phyloP scores from a whole-genome alignment of 2,888 invertebrate species.

The Campoplex nolae region DNA sequence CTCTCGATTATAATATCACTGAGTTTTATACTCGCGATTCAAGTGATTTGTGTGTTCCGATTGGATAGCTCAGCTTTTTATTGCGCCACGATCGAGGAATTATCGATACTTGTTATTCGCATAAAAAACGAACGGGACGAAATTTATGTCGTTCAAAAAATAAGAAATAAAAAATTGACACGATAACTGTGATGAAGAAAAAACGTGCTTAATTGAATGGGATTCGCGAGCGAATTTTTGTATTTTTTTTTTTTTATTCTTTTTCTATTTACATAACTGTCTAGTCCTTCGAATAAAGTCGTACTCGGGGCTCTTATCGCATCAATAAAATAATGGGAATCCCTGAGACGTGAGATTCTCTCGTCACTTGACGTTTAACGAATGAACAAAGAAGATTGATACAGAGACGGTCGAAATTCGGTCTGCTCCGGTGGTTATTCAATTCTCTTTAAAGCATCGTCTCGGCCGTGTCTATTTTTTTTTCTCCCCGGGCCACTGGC shows the following conservation, averaged over 20 bases:
- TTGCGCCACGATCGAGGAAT: not conserved
- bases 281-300: too few species aligned
- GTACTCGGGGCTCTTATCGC: not conserved
- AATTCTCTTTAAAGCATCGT: slow-evolving; percentile 54
- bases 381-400: slow-evolving; percentile 19
- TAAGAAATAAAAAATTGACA: not conserved
- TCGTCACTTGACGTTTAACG: slow-evolving; percentile 51
- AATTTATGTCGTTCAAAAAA: slow-evolving; percentile 13
- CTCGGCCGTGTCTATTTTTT: slow-evolving; percentile 39
- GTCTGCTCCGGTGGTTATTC: slow-evolving; percentile 41
- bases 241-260: too few species aligned
- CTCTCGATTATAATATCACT: slow-evolving; percentile 39
- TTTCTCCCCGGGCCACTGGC: slow-evolving; percentile 26
- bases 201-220: not conserved
- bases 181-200: not conserved
- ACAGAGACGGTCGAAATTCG: slow-evolving; percentile 22
- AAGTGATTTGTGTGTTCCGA: slow-evolving; percentile 46
- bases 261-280: too few species aligned
- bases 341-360: slow-evolving; percentile 36
- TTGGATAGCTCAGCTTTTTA: not conserved
- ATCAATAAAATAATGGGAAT: slow-evolving; percentile 13
- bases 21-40: slow-evolving; percentile 30
- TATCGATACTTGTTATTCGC: not conserved
- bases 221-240: not conserved
- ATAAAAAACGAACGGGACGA: not conserved